phyloP scores from a whole-genome alignment of 2,797 vertebrate genomes.

The Stomatorhinus walkeri region DNA sequence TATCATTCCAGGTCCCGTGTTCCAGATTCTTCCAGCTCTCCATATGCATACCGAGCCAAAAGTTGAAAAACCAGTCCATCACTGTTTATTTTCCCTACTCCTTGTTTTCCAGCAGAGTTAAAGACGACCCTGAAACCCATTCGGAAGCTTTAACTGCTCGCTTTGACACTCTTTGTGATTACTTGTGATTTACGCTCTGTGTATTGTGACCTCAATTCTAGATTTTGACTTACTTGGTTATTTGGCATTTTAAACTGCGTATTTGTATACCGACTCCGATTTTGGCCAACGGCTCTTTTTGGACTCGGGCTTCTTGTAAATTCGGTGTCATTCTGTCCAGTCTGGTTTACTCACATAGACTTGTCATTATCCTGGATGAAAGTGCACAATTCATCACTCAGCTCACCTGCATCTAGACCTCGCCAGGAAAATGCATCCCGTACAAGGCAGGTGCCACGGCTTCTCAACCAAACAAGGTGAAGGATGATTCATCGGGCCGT shows the following conservation, averaged over 20 bases:
- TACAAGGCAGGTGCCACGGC: not conserved
- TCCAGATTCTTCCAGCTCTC: not conserved
- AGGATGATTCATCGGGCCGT: not conserved
- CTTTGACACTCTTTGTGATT: not conserved
- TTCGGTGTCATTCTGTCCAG: not conserved
- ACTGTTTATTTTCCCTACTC: not conserved
- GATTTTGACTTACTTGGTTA: not conserved
- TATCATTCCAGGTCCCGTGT: not conserved
- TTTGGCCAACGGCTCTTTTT: not conserved
- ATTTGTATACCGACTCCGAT: not conserved
- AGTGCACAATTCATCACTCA: not conserved
- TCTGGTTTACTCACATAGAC: not conserved
- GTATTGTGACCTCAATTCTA: not conserved
- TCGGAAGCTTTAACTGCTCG: not conserved
- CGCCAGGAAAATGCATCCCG: not conserved
- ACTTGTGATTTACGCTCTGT: not conserved
- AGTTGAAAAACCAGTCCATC: not conserved
- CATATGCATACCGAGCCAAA: not conserved
- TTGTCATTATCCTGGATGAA: not conserved
- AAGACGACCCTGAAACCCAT: not conserved
- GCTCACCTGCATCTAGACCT: not conserved
- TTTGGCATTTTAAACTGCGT: not conserved
- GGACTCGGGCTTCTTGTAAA: not conserved
- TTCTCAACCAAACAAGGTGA: not conserved
- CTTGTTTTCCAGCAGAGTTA: not conserved